Evolutionary conservation across 2,797 vertebrate genomes (phyloP).

Genomic region (Eospalax fontanierii): DNA sequence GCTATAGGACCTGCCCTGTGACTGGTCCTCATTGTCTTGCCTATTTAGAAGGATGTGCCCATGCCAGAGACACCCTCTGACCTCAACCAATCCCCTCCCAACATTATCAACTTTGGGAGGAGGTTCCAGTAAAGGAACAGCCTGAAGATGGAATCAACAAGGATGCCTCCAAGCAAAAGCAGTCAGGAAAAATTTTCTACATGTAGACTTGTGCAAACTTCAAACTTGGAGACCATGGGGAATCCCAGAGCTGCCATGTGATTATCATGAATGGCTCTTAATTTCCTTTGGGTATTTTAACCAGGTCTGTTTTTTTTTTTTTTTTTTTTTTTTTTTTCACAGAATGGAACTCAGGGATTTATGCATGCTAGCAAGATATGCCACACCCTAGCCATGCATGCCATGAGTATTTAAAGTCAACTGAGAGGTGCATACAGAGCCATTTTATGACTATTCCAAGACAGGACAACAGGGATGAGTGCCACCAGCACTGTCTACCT

Average conservation of each 20-base stretch:
- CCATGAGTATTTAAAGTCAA: too few species aligned
- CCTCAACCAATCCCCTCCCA: background rate
- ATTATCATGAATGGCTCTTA: background rate
- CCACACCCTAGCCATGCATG: background rate
- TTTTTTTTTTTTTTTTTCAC: background rate
- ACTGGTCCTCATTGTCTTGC: background rate
- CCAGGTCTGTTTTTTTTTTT: background rate
- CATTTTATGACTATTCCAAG: too few species aligned
- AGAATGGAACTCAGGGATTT: background rate
- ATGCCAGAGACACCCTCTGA: background rate
- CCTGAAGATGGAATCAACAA: too few species aligned
- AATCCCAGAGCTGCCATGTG: background rate
- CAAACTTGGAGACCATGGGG: background rate
- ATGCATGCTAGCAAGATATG: background rate
- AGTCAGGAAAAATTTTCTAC: background rate
- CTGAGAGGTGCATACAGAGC: too few species aligned
- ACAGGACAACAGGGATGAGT: too few species aligned
- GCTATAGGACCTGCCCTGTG: background rate
- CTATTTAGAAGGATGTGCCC: background rate
- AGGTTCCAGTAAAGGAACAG: background rate
- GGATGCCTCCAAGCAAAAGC: background rate
- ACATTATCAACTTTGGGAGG: background rate
- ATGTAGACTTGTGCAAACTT: background rate
- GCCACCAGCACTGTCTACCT: too few species aligned
- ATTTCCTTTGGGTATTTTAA: background rate